Conservation (phyloP, 2,797 vertebrate genomes). For the Coluber constrictor region DNA sequence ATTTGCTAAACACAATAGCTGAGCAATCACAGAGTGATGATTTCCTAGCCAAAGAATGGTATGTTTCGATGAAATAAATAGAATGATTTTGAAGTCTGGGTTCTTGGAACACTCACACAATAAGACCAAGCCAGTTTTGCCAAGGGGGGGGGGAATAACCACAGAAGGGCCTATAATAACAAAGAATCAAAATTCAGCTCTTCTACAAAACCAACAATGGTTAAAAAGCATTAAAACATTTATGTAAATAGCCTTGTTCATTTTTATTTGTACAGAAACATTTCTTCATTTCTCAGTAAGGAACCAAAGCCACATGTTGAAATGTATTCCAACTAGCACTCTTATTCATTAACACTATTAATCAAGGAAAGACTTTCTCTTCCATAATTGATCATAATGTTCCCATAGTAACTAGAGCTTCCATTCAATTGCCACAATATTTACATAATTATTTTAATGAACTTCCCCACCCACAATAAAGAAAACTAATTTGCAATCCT, state of each 20-base stretch:
- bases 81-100: neutral
- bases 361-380: neutral
- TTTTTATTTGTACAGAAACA: neutral
- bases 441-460: neutral
- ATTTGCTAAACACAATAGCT: neutral
- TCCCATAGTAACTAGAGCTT: neutral
- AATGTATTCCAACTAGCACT: neutral
- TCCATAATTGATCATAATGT: neutral
- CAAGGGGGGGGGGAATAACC: neutral
- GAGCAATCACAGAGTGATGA: neutral
- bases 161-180: neutral
- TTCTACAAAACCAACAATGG: neutral
- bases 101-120: neutral
- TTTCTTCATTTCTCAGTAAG: neutral
- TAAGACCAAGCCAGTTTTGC: neutral
- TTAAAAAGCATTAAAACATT: neutral
- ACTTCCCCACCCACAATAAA: neutral
- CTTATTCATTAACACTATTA: neutral
- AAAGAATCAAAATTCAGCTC: neutral
- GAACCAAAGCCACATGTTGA: neutral
- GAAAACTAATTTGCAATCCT: neutral
- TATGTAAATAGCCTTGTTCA: neutral
- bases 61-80: slow-evolving; percentile 2
- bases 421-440: neutral
- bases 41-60: neutral